Conservation (phyloP, 1,140 invertebrate species). For the Heterodera carotae region DNA sequence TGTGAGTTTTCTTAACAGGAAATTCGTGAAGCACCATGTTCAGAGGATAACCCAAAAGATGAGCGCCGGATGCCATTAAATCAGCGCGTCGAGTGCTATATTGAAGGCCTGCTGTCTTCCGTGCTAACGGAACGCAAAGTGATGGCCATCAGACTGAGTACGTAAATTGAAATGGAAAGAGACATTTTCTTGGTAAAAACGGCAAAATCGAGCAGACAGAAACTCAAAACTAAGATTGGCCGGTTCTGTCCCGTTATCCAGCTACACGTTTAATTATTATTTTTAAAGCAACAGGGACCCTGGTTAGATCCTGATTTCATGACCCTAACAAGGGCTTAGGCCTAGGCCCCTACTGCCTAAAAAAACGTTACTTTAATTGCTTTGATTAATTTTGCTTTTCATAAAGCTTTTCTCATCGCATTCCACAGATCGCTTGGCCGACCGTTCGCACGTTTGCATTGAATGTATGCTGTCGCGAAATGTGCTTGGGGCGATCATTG, state of each 20-base stretch:
- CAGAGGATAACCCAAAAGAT: slow-evolving; percentile 28
- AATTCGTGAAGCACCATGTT: slow-evolving; percentile 19
- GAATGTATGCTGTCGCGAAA: slow-evolving; percentile 17
- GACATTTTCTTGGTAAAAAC: too few relatives aligned
- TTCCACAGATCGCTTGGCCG: slow-evolving; percentile 28
- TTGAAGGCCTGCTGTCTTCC: slow-evolving; percentile 17
- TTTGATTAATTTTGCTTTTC: too few relatives aligned
- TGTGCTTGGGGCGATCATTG: slow-evolving; percentile 1
- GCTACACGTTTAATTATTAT: too few relatives aligned
- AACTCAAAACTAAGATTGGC: too few relatives aligned
- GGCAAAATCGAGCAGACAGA: too few relatives aligned
- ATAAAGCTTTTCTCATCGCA: background rate
- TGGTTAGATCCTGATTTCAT: too few relatives aligned
- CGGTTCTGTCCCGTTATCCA: too few relatives aligned
- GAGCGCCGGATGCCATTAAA: slow-evolving; percentile 25
- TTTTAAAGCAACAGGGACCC: too few relatives aligned
- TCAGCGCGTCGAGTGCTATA: slow-evolving; percentile 10
- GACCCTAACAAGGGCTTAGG: too few relatives aligned
- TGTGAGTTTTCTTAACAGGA: too few relatives aligned
- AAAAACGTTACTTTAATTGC: too few relatives aligned
- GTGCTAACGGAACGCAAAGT: slow-evolving; percentile 28
- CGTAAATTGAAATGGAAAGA: background rate
- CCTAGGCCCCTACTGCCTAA: too few relatives aligned
- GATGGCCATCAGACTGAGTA: slow-evolving; percentile 27
- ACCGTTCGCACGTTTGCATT: slow-evolving; percentile 25